phyloP scores from a whole-genome alignment of 2,797 vertebrate genomes.

The Podarcis siculus region DNA sequence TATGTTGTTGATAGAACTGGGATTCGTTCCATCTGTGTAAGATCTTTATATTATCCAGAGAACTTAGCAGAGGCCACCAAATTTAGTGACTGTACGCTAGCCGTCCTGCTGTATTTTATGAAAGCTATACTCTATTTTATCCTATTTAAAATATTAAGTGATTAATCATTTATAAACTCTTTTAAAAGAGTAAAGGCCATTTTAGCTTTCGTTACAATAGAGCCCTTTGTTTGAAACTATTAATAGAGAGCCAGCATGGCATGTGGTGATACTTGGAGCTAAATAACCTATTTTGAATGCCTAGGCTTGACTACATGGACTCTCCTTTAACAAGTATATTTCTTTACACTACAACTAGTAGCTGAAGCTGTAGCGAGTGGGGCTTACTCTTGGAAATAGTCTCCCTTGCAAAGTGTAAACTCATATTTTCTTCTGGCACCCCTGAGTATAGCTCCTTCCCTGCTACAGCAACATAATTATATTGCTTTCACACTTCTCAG shows the following conservation, averaged over 20 bases:
- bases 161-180: constrained; percentile 57
- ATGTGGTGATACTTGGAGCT: constrained; percentile 57
- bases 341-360: constrained; percentile 50
- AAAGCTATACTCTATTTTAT: constrained; percentile 40
- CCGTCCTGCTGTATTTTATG: constrained; percentile 10
- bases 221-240: constrained; percentile 61
- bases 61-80: constrained; percentile 24
- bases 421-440: background rate
- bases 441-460: constrained; percentile 34
- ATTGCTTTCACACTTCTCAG: constrained; percentile 46
- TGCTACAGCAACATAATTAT: constrained; percentile 27
- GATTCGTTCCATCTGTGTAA: constrained; percentile 29
- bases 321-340: constrained; percentile 60
- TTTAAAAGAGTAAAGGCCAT: constrained; percentile 54
- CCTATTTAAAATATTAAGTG: constrained; percentile 40
- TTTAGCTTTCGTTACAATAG: constrained; percentile 63
- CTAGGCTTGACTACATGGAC: constrained; percentile 34
- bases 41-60: background rate
- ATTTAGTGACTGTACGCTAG: constrained; percentile 23
- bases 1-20: constrained; percentile 7
- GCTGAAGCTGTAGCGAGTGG: background rate
- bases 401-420: background rate
- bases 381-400: background rate
- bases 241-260: constrained; percentile 57
- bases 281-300: constrained; percentile 69